Evolutionary conservation across 2,797 vertebrate species (phyloP), one percentile per base, ranked within the genome.

Genomic region (Danio tinwini): DNA sequence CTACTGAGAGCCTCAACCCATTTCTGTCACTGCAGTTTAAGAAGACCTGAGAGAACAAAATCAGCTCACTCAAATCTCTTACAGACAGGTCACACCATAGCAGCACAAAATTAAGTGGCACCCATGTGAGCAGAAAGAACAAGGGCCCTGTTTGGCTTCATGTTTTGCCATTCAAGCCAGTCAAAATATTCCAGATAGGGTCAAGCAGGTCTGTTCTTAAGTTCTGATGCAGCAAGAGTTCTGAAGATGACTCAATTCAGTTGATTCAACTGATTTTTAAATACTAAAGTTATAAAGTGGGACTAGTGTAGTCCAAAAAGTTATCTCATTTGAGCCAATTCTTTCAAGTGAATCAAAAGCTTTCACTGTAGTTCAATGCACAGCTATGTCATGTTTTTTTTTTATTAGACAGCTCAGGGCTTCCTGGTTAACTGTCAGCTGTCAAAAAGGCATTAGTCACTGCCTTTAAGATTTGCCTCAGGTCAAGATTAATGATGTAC

Each of bases 1-100:
- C 61, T 61, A 72, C 45, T 56, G 39, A 29, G 37, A 73, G 76
- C 59, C 70, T 71, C 69, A 82, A 77, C 77, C 81, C 61, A 77
- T 76, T 83, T 83, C 74, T 81, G 78, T 83, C 78, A 77, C 11
- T 53, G 47, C 39, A 19, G 16, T 47, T 58, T 74, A 80, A 58
- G 39, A 65, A 69, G 17, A 52, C 68, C 56, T 76, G 42, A 45
- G 21, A 76, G 53, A 78, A 76, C n/a, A 75, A 68, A 76, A 80
- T 74, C 53, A 74, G 76, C 55, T 82, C 49, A 52, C 73, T 70
- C 50, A 79, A 78, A 81, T 78, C 16, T 52, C 29, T 58, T 50
- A 44, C 9, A 69, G 62, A 67, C 47, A 53, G 74, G 56, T 77
- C 74, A 70, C 58, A 69, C 19, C 40, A 56, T 45, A 73, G 68